These are phyloP conservation scores for Akabosia matsudoensis DNA, from an alignment of 1,140 invertebrate species.

Conservation along the genomic window DNA sequence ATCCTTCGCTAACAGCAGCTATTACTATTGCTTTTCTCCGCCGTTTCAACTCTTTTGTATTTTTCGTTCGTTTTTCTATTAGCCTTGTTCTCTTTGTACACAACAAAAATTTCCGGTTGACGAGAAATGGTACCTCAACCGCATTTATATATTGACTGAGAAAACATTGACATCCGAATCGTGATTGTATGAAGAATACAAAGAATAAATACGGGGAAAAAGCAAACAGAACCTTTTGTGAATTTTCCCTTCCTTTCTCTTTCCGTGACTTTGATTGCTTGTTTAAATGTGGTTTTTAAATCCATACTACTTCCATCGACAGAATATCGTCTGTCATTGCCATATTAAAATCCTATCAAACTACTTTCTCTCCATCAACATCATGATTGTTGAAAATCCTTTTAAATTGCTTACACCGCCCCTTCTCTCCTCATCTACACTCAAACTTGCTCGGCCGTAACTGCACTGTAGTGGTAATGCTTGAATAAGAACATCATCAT, in stretches of 20 bases:
- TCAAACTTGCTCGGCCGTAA: not conserved
- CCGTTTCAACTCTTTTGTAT: no score
- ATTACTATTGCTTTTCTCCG: no score
- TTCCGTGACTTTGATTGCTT: no score
- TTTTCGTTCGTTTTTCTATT: not conserved
- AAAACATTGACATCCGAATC: not conserved
- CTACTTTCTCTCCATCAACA: not conserved
- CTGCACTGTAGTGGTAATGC: no score
- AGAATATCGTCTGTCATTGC: slow-evolving; percentile 9
- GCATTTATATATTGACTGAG: not conserved
- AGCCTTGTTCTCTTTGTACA: not conserved
- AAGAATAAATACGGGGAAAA: no score
- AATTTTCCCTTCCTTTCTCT: no score
- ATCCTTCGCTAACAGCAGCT: no score
- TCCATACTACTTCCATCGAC: no score
- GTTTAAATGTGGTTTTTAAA: no score
- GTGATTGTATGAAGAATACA: not conserved
- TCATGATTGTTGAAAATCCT: not conserved
- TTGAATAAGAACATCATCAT: not conserved
- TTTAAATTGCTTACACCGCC: not conserved
- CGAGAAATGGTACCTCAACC: not conserved
- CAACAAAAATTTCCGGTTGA: not conserved
- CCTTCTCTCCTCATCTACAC: not conserved
- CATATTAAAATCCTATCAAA: slow-evolving; percentile 18
- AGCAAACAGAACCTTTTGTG: no score